These are phyloP conservation scores for Hippocampus guttulatus DNA, from an alignment of 2,113 vertebrate species.

Conservation along the genomic window DNA sequence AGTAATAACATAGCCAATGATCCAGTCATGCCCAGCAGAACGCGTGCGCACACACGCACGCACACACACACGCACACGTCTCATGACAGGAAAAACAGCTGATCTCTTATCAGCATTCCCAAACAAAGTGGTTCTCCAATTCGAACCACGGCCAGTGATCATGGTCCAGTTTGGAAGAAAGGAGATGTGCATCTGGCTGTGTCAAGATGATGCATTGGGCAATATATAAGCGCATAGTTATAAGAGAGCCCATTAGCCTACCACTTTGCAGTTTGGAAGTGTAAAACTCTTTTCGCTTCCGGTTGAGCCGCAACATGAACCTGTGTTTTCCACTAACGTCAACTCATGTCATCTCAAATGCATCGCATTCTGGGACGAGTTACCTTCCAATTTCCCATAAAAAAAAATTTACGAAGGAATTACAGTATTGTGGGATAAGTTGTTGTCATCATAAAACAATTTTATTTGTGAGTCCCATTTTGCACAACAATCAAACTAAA, in stretches of 20 bases:
- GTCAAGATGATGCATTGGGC: neutral
- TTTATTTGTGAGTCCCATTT: no score
- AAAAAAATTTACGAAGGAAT: no score
- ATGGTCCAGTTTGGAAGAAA: neutral
- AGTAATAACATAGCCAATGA: slow-evolving; percentile 13
- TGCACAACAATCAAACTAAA: no score
- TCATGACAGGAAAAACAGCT: neutral
- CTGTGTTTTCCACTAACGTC: neutral
- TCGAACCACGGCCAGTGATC: neutral
- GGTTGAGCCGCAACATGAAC: neutral
- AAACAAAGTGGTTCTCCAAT: neutral
- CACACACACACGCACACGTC: slow-evolving; percentile 5
- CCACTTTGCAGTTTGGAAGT: neutral
- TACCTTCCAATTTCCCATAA: no score
- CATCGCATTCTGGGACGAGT: no score
- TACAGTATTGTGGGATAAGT: no score
- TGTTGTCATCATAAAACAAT: no score
- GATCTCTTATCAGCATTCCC: neutral
- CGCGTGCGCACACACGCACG: neutral
- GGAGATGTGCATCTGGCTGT: neutral
- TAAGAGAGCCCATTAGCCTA: slow-evolving; percentile 16
- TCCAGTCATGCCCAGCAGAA: slow-evolving; percentile 17
- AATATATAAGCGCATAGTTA: slow-evolving; percentile 9
- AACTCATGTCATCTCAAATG: no score
- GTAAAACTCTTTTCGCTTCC: neutral